phyloP scores from a whole-genome alignment of 2,797 vertebrate genomes.

The Erpetoichthys calabaricus region DNA sequence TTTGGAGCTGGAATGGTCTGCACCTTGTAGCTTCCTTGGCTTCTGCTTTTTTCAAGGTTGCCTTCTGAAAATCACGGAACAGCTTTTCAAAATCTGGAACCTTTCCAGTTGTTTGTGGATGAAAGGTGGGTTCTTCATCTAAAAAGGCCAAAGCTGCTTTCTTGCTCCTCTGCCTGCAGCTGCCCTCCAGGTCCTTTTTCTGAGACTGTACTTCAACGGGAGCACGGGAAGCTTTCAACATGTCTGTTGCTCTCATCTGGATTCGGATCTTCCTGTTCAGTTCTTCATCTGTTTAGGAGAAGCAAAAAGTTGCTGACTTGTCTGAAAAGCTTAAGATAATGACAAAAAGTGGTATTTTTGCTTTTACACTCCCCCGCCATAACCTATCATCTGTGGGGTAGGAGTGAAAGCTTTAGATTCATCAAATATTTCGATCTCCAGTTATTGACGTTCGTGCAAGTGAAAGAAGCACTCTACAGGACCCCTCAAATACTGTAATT shows the following conservation, averaged over 20 bases:
- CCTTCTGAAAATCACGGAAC: constrained; percentile 64
- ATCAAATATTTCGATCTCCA: too few species aligned
- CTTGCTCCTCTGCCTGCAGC: constrained; percentile 48
- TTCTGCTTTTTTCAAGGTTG: constrained; percentile 41
- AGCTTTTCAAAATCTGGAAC: constrained; percentile 72
- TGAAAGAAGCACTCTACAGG: too few species aligned
- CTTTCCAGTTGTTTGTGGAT: constrained; percentile 57
- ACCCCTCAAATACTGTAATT: too few species aligned
- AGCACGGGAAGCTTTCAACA: constrained; percentile 38
- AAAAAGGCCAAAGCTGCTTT: constrained; percentile 61
- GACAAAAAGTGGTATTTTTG: too few species aligned
- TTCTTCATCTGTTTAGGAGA: constrained; percentile 54
- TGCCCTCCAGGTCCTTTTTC: constrained; percentile 26
- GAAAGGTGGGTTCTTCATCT: constrained; percentile 65
- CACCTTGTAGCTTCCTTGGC: constrained; percentile 54
- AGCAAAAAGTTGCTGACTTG: constrained; percentile 12
- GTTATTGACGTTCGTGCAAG: too few species aligned
- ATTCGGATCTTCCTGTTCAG: constrained; percentile 50
- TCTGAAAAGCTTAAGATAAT: constrained; percentile 9
- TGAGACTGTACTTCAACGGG: constrained; percentile 28
- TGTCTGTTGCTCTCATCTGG: constrained; percentile 51
- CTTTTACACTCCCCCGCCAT: too few species aligned
- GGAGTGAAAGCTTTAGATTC: too few species aligned
- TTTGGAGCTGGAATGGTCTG: constrained; percentile 74
- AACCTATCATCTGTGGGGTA: too few species aligned